Conservation (phyloP, 2,797 vertebrate species). For the Phrynocephalus guinanensis region DNA sequence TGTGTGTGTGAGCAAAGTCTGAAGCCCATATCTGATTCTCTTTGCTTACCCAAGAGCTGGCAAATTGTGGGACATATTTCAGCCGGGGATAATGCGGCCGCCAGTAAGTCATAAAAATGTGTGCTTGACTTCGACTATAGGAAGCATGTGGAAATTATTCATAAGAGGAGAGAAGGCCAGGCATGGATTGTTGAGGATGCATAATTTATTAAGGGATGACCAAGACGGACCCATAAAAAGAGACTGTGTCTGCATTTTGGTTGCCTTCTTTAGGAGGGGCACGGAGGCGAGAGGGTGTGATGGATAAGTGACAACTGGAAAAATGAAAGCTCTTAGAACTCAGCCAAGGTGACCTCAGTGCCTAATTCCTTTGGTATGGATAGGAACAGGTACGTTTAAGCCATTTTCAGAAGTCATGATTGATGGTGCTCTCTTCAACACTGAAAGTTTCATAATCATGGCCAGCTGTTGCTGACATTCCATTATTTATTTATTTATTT, state of each 20-base stretch:
- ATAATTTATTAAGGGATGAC: constrained; percentile 70
- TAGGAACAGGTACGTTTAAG: neutral
- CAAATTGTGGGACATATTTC: neutral
- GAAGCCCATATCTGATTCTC: neutral
- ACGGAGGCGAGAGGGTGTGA: too few relatives aligned
- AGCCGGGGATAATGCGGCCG: neutral
- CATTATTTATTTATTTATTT: neutral
- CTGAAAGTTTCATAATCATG: neutral
- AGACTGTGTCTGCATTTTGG: constrained; percentile 19
- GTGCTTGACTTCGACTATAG: constrained; percentile 22
- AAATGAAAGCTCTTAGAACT: neutral
- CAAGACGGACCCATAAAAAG: constrained; percentile 53
- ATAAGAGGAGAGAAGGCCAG: constrained; percentile 56
- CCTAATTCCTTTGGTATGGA: neutral
- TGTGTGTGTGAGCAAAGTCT: too few relatives aligned
- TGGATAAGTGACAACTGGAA: neutral
- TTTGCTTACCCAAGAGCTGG: neutral
- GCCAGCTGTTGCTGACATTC: neutral
- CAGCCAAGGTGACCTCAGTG: too few relatives aligned
- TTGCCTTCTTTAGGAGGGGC: neutral
- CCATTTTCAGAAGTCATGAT: neutral
- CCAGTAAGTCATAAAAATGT: neutral
- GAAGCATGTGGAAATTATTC: constrained; percentile 63
- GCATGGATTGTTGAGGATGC: constrained; percentile 57
- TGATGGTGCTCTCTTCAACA: neutral